Evolutionary conservation across 2,113 vertebrate species (phyloP), one percentile per base, ranked within the genome.

Genomic region (Xyrauchen texanus): DNA sequence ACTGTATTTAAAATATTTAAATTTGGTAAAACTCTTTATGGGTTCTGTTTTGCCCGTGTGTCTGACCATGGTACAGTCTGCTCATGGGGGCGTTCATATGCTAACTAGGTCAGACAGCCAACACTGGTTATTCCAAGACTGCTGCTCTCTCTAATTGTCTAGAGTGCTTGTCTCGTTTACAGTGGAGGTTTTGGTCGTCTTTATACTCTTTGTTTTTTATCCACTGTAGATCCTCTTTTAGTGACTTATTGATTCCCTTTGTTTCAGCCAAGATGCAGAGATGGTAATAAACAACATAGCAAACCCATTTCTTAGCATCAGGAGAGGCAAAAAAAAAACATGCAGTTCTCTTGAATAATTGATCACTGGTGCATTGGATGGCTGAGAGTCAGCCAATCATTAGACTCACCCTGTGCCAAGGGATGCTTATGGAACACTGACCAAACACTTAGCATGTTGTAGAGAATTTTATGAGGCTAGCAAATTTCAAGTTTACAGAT

Each of bases 51-150:
- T 73, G 74, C 51, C 66, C 68, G 66, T 73, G 71, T 76, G 68
- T 77, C 78, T 85, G 76, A 55, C 12, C 21, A 51, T 68, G 63
- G 68, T 76, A 53, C 53, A 63, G 49, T 82, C 58, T 65, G 68
- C 78, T 83, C 80, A 75, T 58, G 71, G 78, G 78, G 78, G 77
- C 80, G 79, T 84, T 85, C 80, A 57, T 84, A 85, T 87, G 85
- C 84, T 84, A 91, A 90, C 87, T 91, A 81, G 89, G 87, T 86
- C 86, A 88, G 81, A 86, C 21, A 16, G 81, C 81, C 21, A 83
- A 81, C 65, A 58, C 60, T 74, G 60, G 6, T 66, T 52, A 52
- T 76, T 78, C 69, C 82, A 69, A 77, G 51, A 81, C 63, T 7
- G 78, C 82, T 81, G 85, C 77, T 72, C 51, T 72, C 51, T 85